phyloP scores from a whole-genome alignment of 2,113 vertebrate species.

The Neolamprologus longior region DNA sequence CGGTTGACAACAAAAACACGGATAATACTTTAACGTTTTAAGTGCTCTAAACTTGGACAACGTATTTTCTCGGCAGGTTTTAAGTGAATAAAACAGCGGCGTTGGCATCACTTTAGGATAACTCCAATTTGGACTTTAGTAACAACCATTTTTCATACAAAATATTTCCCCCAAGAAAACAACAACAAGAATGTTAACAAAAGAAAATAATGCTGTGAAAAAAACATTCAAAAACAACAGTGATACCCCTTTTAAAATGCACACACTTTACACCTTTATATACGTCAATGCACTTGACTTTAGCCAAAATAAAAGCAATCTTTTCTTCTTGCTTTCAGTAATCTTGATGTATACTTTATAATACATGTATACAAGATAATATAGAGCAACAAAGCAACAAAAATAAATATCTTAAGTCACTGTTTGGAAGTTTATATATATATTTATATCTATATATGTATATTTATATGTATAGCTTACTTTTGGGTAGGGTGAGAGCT shows the following conservation, averaged over 20 bases:
- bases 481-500: conserved; percentile 72
- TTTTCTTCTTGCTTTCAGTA: conserved; percentile 52
- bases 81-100: conserved; percentile 16
- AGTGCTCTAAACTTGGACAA: conserved; percentile 45
- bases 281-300: conserved; percentile 51
- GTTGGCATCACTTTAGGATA: conserved; percentile 17
- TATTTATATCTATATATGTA: conserved; percentile 73
- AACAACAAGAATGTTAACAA: conserved; percentile 12
- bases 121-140: conserved; percentile 37
- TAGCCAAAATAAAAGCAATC: conserved; percentile 62
- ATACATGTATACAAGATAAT: conserved; percentile 66
- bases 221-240: conserved; percentile 58
- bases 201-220: conserved; percentile 43
- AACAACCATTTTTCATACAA: conserved; percentile 38
- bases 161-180: conserved; percentile 33
- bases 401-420: conserved; percentile 84
- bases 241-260: conserved; percentile 63
- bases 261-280: conserved; percentile 68
- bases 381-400: conserved; percentile 73
- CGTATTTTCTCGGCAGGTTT: conserved; percentile 18
- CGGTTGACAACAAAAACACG: not conserved
- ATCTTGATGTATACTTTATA: conserved; percentile 67
- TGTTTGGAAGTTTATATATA: conserved; percentile 70
- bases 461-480: conserved; percentile 79
- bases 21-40: conserved; percentile 43